These are phyloP conservation scores for Alcedo atthis DNA, from an alignment of 2,797 vertebrate genomes.

Conservation along the genomic window DNA sequence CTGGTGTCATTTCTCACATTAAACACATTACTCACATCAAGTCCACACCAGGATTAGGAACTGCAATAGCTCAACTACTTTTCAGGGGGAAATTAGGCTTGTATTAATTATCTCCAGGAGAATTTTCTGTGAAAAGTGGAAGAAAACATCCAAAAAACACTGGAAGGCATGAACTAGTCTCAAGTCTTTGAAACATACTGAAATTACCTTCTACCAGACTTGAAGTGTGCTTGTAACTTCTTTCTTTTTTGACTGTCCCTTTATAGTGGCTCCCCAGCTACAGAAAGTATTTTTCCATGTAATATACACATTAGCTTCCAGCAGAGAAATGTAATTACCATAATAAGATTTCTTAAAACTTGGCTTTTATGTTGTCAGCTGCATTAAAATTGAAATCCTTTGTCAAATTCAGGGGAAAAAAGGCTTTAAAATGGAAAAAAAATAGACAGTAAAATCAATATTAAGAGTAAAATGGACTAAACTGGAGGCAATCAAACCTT, in stretches of 20 bases:
- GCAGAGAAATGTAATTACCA: conserved; percentile 60
- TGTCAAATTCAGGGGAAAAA: conserved; percentile 54
- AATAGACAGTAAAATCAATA: conserved; percentile 67
- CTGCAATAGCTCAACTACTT: background rate
- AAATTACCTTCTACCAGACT: background rate
- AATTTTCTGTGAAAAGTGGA: background rate
- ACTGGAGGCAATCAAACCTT: conserved; percentile 50
- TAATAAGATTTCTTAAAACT: conserved; percentile 57
- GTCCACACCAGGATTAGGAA: background rate
- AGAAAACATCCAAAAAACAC: background rate
- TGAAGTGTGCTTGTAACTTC: background rate
- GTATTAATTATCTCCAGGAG: background rate
- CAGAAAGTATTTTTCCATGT: background rate
- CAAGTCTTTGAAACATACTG: background rate
- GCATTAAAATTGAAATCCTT: conserved; percentile 60
- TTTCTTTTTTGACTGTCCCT: background rate
- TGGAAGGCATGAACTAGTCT: background rate
- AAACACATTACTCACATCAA: background rate
- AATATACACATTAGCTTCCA: conserved; percentile 34
- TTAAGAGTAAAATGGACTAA: conserved; percentile 51
- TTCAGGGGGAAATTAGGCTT: background rate
- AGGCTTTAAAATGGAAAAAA: conserved; percentile 18
- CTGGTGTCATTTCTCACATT: background rate
- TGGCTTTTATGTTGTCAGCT: conserved; percentile 52
- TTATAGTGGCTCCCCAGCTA: background rate